Evolutionary conservation across 2,797 vertebrate genomes (phyloP), one percentile per base, ranked within the genome.

Genomic region (Harpagifer antarcticus): DNA sequence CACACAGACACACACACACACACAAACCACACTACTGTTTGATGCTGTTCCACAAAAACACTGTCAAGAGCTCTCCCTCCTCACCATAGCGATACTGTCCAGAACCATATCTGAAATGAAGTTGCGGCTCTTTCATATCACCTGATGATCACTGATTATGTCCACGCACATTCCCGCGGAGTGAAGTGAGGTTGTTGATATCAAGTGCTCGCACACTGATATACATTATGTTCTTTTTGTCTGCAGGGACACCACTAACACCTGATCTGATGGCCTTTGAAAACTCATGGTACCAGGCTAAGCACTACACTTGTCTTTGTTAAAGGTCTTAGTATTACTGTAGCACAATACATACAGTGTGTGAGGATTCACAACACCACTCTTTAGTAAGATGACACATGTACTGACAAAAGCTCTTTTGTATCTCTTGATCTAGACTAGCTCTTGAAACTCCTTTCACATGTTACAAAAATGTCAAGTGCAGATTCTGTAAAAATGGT

Each of bases 51-150:
- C 85, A 78, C 82, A 69, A 69, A 81, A 85, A 66, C 78, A 44
- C 86, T 81, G 82, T 86, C 73, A 76, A 89, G 87, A 84, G 80
- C 81, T 66, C 80, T 75, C 69, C 71, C 80, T 79, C 83, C 79
- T 81, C 82, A 86, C 88, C 86, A 87, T 45, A 58, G 75, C 31
- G 53, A 74, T 37, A 71, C 85, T 84, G 86, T 88, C 79, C 88
- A 86, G 86, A 89, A 49, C 57, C 79, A 61, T 85, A 76, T 84
- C 84, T 86, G 76, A 87, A 84, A 88, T 80, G 83, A 70, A 86
- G 80, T 60, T 66, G 47, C 67, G 4, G 69, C 83, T 82, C 85
- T 88, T 82, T 84, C 82, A 88, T 66, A 43, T 72, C 54, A 49
- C 33, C 7, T 37, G 27, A 27, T 27, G 27, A 27, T 27, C 27